A percentile compares a stretch with the other conserved stretches of the same genome.
phyloP scores from a whole-genome alignment of 2,797 vertebrate genomes.

The Cynopterus sphinx region DNA sequence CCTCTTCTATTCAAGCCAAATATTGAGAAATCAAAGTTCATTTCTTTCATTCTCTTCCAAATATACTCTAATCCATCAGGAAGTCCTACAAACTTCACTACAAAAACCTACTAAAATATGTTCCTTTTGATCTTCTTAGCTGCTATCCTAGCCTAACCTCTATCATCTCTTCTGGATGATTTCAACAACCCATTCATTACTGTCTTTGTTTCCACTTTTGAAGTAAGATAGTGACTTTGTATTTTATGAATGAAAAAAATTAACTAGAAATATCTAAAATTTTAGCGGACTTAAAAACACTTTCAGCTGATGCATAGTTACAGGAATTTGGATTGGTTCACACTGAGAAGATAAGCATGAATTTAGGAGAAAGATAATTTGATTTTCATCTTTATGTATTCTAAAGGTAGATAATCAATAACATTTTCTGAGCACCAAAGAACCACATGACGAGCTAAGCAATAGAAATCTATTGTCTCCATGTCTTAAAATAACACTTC shows the following conservation, averaged over 20 bases:
- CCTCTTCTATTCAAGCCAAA: not conserved
- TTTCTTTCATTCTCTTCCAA: not conserved
- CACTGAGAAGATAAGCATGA: not conserved
- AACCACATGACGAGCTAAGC: not conserved
- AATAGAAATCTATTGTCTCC: not conserved
- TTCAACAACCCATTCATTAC: not conserved
- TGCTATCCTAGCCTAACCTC: not conserved
- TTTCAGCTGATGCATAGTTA: not conserved
- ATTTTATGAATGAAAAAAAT: not conserved
- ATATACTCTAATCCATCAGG: not conserved
- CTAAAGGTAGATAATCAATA: not conserved
- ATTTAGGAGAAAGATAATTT: not conserved
- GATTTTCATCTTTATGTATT: not conserved
- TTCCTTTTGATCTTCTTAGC: not conserved
- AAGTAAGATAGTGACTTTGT: not conserved
- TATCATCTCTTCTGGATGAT: not conserved
- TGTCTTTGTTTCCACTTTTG: not conserved
- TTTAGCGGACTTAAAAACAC: not conserved
- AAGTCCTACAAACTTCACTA: not conserved
- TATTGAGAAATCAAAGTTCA: not conserved
- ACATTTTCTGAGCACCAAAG: not conserved
- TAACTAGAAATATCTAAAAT: not conserved
- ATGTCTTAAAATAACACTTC: not conserved
- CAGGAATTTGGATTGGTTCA: not conserved
- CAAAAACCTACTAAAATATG: not conserved